These are phyloP conservation scores for Drosophila ustulata DNA, from an alignment of 2,888 invertebrate species.

Conservation along the genomic window DNA sequence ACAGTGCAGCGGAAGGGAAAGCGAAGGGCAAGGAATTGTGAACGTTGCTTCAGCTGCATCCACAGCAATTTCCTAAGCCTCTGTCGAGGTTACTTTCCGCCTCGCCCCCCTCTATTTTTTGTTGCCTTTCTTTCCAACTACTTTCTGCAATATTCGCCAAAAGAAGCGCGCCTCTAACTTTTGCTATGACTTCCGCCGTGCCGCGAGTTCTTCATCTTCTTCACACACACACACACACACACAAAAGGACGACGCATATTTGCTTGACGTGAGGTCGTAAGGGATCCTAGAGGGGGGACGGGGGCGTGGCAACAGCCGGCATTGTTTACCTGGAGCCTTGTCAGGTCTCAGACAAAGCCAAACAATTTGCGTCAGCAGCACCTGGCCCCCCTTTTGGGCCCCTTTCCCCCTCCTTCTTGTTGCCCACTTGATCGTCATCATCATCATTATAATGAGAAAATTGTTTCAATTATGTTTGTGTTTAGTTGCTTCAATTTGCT, in stretches of 20 bases:
- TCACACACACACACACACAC: slow-evolving; percentile 34
- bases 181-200: slow-evolving; percentile 62
- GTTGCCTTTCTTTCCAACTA: slow-evolving; percentile 21
- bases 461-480: slow-evolving; percentile 81
- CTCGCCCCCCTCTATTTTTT: slow-evolving; percentile 8
- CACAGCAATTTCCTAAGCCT: slow-evolving; percentile 43
- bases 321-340: slow-evolving; percentile 73
- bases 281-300: background rate
- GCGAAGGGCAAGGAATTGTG: background rate
- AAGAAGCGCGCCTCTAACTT: slow-evolving; percentile 68
- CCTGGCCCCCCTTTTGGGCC: slow-evolving; percentile 51
- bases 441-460: slow-evolving; percentile 78
- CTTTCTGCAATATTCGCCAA: slow-evolving; percentile 55
- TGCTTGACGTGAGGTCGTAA: slow-evolving; percentile 61
- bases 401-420: slow-evolving; percentile 1
- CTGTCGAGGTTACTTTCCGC: slow-evolving; percentile 39
- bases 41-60: slow-evolving; percentile 19
- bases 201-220: slow-evolving; percentile 49
- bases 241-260: slow-evolving; percentile 66
- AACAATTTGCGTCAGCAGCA: slow-evolving; percentile 77
- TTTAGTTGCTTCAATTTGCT: slow-evolving; percentile 81
- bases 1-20: slow-evolving; percentile 1
- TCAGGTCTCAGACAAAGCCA: slow-evolving; percentile 70
- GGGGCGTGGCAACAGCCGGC: slow-evolving; percentile 55
- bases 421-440: slow-evolving; percentile 26